Evolutionary conservation across 23 tunicate species (phyloP).

Genomic region (Halocynthia roretzi): DNA sequence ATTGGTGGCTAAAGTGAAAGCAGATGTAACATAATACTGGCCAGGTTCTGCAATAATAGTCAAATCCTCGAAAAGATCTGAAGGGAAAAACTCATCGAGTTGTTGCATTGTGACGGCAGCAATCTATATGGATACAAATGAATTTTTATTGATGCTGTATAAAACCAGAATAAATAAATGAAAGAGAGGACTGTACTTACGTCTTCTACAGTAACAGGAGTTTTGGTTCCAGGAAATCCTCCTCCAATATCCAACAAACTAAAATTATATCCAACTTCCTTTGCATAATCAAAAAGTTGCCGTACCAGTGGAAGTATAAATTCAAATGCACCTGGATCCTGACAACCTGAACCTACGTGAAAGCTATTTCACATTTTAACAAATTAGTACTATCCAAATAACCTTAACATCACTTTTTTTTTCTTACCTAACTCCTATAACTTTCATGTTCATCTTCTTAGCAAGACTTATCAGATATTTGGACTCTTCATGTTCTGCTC

Average conservation of each 20-base stretch:
- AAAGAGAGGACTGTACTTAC: constrained; percentile 37
- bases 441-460: too few species aligned
- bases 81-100: constrained; percentile 40
- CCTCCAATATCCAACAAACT: constrained; percentile 87
- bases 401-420: too few species aligned
- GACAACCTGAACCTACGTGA: constrained; percentile 90
- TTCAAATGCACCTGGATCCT: constrained; percentile 59
- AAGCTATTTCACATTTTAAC: constrained; percentile 25
- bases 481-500: too few species aligned
- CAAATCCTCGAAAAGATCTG: constrained; percentile 50
- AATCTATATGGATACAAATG: constrained; percentile 23
- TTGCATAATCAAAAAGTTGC: constrained; percentile 71
- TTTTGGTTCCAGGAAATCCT: constrained; percentile 84
- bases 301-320: constrained; percentile 59
- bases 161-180: too few species aligned
- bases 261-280: constrained; percentile 43
- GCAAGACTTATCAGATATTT: too few species aligned
- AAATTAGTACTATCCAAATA: too few species aligned
- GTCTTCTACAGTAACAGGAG: constrained; percentile 55
- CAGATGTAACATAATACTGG: constrained; percentile 68
- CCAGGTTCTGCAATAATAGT: constrained; percentile 85
- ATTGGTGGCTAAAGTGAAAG: constrained; percentile 69
- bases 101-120: constrained; percentile 32
- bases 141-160: too few species aligned
- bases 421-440: too few species aligned